Evolutionary conservation across 2,113 vertebrate species (phyloP), one percentile per base, ranked within the genome.

Genomic region (Myiagra hebetior): DNA sequence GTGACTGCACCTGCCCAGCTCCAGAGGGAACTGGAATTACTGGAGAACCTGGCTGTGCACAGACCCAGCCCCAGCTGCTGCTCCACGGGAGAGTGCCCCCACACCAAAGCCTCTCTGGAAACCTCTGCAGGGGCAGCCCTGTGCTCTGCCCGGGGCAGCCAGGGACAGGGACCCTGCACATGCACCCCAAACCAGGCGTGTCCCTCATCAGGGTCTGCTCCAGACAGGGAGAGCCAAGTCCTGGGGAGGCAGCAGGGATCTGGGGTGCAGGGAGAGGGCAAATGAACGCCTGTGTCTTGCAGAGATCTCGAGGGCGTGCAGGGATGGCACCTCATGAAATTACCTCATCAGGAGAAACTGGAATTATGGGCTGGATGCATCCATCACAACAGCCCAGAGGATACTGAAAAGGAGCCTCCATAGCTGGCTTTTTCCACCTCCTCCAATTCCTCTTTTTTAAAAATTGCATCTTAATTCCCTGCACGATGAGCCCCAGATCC

Each of bases 21-120:
- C 47, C 77, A 42, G 46, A 26, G 35, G 59, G 46, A 81, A 13
- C 2, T 7, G 26, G 49, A 74, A 2, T 26, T 1, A 0, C 60
- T 12, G 4, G 10, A 17, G 76, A 0, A 0, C 7, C 0, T 0
- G 11, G 46, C 27, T 53, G 50, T 0, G 7, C 28, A 37, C 46
- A n/a, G 35, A 41, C 4, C 39, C 65, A 33, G 26, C 7, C 0
- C 1, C 85, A 42, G 52, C 67, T 68, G 59, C 77, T 53, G 68
- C 60, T 73, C 70, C 81, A 12, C 0, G 0, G 6, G 33, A 65
- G 1, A 56, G 31, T 1, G 0, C 24, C 53, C 21, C 16, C 57
- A 39, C 46, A 4, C 6, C 41, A 31, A 7, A 55, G 69, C 49
- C 10, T 6, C 53, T 6, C 39, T 15, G 46, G 28, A 63, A 62